Conservation (phyloP, 2,797 vertebrate species). For the Sandelia bainsii region DNA sequence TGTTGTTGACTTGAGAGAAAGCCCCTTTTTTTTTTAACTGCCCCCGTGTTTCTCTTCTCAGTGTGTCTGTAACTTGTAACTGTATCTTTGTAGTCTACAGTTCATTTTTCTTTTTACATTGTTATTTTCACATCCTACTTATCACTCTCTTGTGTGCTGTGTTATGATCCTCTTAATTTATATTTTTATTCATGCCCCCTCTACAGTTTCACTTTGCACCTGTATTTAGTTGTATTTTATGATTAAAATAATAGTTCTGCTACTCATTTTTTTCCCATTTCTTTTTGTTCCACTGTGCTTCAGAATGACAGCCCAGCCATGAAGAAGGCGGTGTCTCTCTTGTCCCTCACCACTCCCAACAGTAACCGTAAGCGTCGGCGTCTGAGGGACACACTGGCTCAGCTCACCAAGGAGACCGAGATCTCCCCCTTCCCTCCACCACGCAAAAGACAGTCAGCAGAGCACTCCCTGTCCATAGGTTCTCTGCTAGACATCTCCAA, state of each 20-base stretch:
- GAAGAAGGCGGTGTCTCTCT: constrained; percentile 94
- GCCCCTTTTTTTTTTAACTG: no score
- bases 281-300: background rate
- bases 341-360: constrained; percentile 93
- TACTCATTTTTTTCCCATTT: background rate
- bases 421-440: constrained; percentile 93
- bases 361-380: constrained; percentile 94
- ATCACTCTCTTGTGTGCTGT: no score
- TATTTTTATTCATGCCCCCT: no score
- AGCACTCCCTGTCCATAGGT: constrained; percentile 93
- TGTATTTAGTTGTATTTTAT: no score
- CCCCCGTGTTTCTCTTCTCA: background rate
- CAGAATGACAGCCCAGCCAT: constrained; percentile 92
- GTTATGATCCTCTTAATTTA: no score
- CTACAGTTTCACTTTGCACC: no score
- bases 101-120: no score
- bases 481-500: constrained; percentile 97
- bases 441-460: constrained; percentile 93
- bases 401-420: constrained; percentile 93
- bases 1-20: no score
- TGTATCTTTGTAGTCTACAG: no score
- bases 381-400: constrained; percentile 93
- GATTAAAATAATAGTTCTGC: no score
- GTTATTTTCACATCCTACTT: no score
- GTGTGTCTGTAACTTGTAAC: no score